A percentile compares a stretch with the other conserved stretches of the same genome.
Conservation (phyloP, 37 sponge, comb jelly and placozoan genomes). For the Tethya wilhelma region DNA sequence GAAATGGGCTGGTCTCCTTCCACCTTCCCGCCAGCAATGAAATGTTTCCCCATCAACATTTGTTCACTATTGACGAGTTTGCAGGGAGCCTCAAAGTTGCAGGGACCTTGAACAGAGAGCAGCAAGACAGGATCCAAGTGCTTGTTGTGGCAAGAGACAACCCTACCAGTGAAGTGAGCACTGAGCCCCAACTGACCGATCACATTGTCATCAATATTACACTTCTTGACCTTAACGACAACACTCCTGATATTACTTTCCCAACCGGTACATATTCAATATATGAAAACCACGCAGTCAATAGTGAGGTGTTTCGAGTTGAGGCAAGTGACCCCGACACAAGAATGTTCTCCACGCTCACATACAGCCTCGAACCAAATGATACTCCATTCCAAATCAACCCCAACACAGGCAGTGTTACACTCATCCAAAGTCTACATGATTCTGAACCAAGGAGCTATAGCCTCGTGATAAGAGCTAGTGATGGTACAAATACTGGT, state of each 20-base stretch:
- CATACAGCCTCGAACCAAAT: background rate
- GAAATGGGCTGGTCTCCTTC: constrained; percentile 40
- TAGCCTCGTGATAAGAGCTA: background rate
- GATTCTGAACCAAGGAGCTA: constrained; percentile 13
- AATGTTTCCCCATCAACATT: constrained; percentile 45
- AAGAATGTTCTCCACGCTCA: constrained; percentile 11
- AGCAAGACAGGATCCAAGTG: constrained; percentile 1
- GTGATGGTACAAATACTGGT: constrained; percentile 23
- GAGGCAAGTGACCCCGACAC: constrained; percentile 55
- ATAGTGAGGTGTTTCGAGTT: background rate
- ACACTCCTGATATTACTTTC: constrained; percentile 37
- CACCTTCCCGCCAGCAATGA: background rate
- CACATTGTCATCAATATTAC: constrained; percentile 34
- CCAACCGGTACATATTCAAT: constrained; percentile 3
- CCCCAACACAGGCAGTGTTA: constrained; percentile 29
- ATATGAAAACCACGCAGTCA: background rate
- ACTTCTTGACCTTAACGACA: constrained; percentile 67
- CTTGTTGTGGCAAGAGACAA: constrained; percentile 57
- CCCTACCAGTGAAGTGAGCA: background rate
- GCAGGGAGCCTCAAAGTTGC: constrained; percentile 30
- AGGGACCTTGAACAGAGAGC: constrained; percentile 40
- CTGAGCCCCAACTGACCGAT: background rate
- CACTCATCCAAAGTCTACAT: background rate
- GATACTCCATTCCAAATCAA: constrained; percentile 34
- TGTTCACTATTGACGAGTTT: constrained; percentile 11